Percentiles rank a stretch among this genome's conserved stretches.
phyloP scores from a whole-genome alignment of 92 coral and sea anemone genomes.

The Porites divaricata region DNA sequence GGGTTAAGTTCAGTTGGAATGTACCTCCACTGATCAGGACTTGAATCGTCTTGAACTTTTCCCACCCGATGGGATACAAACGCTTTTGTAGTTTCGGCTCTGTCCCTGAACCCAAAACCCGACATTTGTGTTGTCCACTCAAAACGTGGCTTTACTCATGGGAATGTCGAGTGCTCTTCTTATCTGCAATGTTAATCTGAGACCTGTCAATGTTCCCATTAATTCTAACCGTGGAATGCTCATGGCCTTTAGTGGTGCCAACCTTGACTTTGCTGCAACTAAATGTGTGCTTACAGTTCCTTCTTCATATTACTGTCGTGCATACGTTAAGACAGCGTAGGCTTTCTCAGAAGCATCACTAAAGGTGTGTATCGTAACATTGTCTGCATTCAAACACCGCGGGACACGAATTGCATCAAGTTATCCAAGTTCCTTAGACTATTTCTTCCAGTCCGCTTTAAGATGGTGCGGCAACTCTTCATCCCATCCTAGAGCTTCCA shows the following conservation, averaged over 20 bases:
- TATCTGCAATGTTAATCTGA: slow-evolving; percentile 56
- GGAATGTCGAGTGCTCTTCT: slow-evolving; percentile 56
- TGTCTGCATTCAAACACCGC: slow-evolving; percentile 34
- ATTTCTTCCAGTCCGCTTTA: slow-evolving; percentile 22
- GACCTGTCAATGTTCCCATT: slow-evolving; percentile 67
- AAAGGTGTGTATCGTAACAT: slow-evolving; percentile 6
- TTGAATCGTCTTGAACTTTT: slow-evolving; percentile 57
- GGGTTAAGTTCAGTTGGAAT: slow-evolving; percentile 71
- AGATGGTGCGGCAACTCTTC: slow-evolving; percentile 20
- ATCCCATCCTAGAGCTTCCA: slow-evolving; percentile 41
- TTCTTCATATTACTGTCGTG: not conserved
- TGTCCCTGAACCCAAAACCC: slow-evolving; percentile 69
- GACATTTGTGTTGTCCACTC: slow-evolving; percentile 63
- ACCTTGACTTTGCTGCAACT: not conserved
- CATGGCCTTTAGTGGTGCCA: slow-evolving; percentile 2
- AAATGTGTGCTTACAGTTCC: slow-evolving; percentile 7
- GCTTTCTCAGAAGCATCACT: slow-evolving; percentile 43
- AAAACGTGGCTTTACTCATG: slow-evolving; percentile 45
- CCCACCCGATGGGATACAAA: slow-evolving; percentile 72
- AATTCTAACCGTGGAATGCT: slow-evolving; percentile 49
- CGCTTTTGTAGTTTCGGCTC: slow-evolving; percentile 59
- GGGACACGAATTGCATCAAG: slow-evolving; percentile 31
- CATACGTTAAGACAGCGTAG: slow-evolving; percentile 26
- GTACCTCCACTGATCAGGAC: slow-evolving; percentile 73
- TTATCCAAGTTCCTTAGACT: slow-evolving; percentile 23